A percentile compares a stretch with the other conserved stretches of the same genome.
Conservation (phyloP, 1,140 invertebrate genomes). For the Micrasema longulum region DNA sequence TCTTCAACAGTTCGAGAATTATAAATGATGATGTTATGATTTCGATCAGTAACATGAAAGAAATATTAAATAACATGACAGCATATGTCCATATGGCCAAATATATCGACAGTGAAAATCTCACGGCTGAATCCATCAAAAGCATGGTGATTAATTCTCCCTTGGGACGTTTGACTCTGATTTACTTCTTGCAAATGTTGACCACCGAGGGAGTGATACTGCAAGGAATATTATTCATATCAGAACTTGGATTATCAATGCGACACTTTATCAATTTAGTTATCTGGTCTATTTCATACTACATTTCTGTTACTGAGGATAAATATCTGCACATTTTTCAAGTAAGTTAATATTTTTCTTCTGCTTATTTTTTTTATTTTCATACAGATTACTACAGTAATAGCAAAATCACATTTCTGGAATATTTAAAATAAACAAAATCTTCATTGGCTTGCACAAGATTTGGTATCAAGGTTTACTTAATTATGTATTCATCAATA, state of each 20-base stretch:
- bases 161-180: neutral
- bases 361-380: no score
- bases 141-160: neutral
- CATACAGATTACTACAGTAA: no score
- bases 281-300: conserved; percentile 42
- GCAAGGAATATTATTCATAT: conserved; percentile 39
- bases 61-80: conserved; percentile 5
- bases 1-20: neutral
- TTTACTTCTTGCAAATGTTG: conserved; percentile 2
- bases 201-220: conserved; percentile 31
- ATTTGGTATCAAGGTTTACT: no score
- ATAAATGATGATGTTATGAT: conserved; percentile 12
- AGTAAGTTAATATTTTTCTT: conserved; percentile 26
- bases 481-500: no score
- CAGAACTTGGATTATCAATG: conserved; percentile 38
- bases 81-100: neutral
- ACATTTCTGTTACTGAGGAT: conserved; percentile 41
- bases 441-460: no score
- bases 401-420: no score
- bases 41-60: neutral
- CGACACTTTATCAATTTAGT: conserved; percentile 41
- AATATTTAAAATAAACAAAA: no score
- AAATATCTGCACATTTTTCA: conserved; percentile 45
- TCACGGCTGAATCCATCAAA: neutral
- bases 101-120: neutral